A percentile compares a stretch with the other conserved stretches of the same genome.
phyloP scores from a whole-genome alignment of 2,888 invertebrate genomes.

The Acrobeloides nanus region DNA sequence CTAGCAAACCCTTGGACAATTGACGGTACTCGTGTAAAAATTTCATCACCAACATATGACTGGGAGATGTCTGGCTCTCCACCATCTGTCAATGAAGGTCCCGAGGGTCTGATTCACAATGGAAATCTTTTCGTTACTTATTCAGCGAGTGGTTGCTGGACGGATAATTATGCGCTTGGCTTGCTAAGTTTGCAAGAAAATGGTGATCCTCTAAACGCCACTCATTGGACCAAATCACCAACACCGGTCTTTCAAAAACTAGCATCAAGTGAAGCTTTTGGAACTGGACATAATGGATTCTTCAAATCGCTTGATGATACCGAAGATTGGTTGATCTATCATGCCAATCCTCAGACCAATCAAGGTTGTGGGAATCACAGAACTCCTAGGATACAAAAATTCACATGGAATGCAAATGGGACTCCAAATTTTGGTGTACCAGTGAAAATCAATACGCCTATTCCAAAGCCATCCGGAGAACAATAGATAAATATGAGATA shows the following conservation, averaged over 20 bases:
- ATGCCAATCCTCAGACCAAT: constrained; percentile 2
- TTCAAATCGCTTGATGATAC: constrained; percentile 5
- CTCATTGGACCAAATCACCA: not conserved
- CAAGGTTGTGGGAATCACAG: not conserved
- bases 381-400: not conserved
- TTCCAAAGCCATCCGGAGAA: no score
- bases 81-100: not conserved
- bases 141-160: constrained; percentile 5
- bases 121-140: constrained; percentile 3
- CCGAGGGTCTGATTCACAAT: not conserved
- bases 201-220: not conserved
- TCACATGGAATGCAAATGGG: constrained; percentile 6
- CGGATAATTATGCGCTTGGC: constrained; percentile 1
- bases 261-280: not conserved
- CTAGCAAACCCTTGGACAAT: constrained; percentile 1
- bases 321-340: constrained; percentile 8
- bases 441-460: no score
- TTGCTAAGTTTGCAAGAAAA: not conserved
- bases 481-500: no score
- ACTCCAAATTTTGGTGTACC: no score
- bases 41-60: not conserved
- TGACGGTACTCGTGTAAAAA: not conserved
- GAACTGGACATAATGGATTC: constrained; percentile 7
- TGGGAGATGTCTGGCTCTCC: constrained; percentile 1
- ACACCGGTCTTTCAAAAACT: not conserved